Percentiles rank a stretch among this genome's conserved stretches.
Evolutionary conservation across 2,113 vertebrate species (phyloP).

Genomic region (Sterrhoptilus dennistouni): DNA sequence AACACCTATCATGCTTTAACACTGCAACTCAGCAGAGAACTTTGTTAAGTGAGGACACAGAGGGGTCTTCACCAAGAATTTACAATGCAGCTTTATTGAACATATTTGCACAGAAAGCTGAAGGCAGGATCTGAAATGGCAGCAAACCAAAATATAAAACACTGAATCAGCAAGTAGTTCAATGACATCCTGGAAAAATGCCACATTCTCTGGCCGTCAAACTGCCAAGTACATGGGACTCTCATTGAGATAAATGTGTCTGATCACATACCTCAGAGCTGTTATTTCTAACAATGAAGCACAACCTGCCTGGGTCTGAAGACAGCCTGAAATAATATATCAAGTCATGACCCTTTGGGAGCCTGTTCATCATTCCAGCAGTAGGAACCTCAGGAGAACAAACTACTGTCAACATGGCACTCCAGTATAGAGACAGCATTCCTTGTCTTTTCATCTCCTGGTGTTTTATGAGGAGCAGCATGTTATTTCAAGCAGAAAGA

Average conservation of each 20-base stretch:
- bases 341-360: not conserved
- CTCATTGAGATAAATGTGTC: constrained; percentile 26
- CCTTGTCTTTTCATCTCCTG: not conserved
- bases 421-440: not conserved
- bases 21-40: not conserved
- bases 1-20: not conserved
- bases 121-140: constrained; percentile 23
- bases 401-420: not conserved
- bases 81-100: not conserved
- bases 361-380: not conserved
- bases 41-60: not conserved
- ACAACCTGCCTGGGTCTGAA: not conserved
- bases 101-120: not conserved
- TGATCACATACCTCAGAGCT: constrained; percentile 16
- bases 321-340: constrained; percentile 21
- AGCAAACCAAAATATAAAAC: constrained; percentile 24
- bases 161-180: constrained; percentile 28
- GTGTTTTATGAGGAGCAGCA: not conserved
- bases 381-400: not conserved
- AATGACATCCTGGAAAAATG: constrained; percentile 22
- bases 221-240: not conserved
- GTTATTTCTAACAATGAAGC: not conserved
- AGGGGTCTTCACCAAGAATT: not conserved
- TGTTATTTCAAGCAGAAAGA: not conserved
- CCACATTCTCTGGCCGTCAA: not conserved